Evolutionary conservation across 2,113 vertebrate genomes (phyloP), one percentile per base, ranked within the genome.

Genomic region (Vulpes ferrilata): DNA sequence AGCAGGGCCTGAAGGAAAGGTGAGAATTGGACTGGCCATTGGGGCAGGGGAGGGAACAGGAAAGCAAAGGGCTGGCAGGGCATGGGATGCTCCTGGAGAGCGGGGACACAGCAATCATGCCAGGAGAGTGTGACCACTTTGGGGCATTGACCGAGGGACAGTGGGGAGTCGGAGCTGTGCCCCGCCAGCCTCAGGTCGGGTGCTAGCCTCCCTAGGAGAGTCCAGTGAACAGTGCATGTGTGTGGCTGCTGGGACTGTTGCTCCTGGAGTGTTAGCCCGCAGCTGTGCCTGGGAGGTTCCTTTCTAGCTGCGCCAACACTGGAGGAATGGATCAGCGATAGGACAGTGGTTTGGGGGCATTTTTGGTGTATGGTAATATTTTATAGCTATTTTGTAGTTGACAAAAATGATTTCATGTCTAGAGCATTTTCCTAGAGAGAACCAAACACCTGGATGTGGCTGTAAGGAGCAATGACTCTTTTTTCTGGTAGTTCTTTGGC

Each of bases 41-140:
- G 22, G 32, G 32, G 1, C 48, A 4, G 51, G 48, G 22, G 59
- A 6, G 5, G 22, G 59, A 6, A 6, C 7, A 48, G 59, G 60
- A 57, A 6, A 17, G 38, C 53, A 20, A 10, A 80, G 82, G 82
- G 38, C 53, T 57, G 20, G 30, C 7, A 0, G 12, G 27, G 25
- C 62, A 10, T 1, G 48, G 57, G 55, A 9, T 59, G 53, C 12
- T 19, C 73, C 73, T 13, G 9, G 19, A 6, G 25, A 69, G 51
- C 30, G 3, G 27, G 53, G 64, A 32, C 22, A 7, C 17, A 0
- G 20, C 32, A 5, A 27, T 13, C 32, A 2, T 7, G 17, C 0
- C 0, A 51, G 67, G 23, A 23, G 32, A 5, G 51, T 19, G 30
- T 32, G 30, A 3, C 13, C 3, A 0, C 30, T 1, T 30, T n/a